These are phyloP conservation scores for Parambassis ranga DNA, from an alignment of 2,797 vertebrate species.

Conservation along the genomic window DNA sequence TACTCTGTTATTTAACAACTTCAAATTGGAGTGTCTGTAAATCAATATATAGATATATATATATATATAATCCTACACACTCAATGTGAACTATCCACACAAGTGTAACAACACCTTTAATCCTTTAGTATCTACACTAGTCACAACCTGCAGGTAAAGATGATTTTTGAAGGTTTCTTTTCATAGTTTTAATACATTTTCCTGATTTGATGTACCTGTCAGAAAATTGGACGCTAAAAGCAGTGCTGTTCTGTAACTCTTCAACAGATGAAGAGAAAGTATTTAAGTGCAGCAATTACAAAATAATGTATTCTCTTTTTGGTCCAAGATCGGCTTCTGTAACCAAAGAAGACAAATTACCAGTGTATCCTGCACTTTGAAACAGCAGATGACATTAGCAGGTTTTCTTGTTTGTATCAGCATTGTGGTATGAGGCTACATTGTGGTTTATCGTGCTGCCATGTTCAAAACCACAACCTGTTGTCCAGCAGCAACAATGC, in stretches of 20 bases:
- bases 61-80: conserved; percentile 22
- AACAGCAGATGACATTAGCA: not conserved
- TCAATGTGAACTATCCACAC: conserved; percentile 41
- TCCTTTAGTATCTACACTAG: conserved; percentile 35
- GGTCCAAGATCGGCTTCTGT: conserved; percentile 10
- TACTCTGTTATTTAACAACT: conserved; percentile 62
- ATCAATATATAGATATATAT: conserved; percentile 47
- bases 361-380: conserved; percentile 56
- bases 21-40: conserved; percentile 73
- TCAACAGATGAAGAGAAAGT: no score
- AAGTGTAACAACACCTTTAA: conserved; percentile 24
- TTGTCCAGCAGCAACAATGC: conserved; percentile 27
- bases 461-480: conserved; percentile 24
- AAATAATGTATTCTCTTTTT: not conserved
- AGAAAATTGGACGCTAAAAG: not conserved
- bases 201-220: conserved; percentile 7
- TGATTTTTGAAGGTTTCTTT: conserved; percentile 4
- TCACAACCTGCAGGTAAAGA: conserved; percentile 1
- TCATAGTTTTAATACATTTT: not conserved
- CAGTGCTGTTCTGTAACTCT: no score
- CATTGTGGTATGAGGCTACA: not conserved
- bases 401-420: not conserved
- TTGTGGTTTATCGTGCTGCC: conserved; percentile 34
- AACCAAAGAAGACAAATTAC: conserved; percentile 52
- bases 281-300: not conserved